Evolutionary conservation across 2,797 vertebrate species (phyloP).

Genomic region (Streptopelia turtur): DNA sequence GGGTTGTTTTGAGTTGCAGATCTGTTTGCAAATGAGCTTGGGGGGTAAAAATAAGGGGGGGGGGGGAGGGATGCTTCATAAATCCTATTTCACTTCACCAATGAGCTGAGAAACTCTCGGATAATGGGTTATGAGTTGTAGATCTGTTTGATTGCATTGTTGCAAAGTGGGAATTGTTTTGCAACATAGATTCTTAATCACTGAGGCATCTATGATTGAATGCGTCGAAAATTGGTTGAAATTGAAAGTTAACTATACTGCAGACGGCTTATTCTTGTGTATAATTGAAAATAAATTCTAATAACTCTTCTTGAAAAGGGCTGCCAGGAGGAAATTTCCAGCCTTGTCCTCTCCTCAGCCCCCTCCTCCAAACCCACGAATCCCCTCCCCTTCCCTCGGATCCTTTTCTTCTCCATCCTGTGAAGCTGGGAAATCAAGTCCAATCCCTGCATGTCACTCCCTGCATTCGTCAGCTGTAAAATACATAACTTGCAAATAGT

Average conservation of each 20-base stretch:
- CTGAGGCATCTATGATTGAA: slow-evolving; percentile 85
- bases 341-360: slow-evolving; percentile 21
- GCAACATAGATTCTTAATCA: slow-evolving; percentile 86
- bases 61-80: slow-evolving; percentile 70
- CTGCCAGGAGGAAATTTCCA: slow-evolving; percentile 77
- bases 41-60: slow-evolving; percentile 35
- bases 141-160: slow-evolving; percentile 86
- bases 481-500: neutral
- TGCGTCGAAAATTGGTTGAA: slow-evolving; percentile 83
- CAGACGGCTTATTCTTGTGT: slow-evolving; percentile 84
- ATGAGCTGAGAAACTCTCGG: slow-evolving; percentile 78
- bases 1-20: slow-evolving; percentile 65
- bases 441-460: neutral
- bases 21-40: slow-evolving; percentile 78
- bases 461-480: neutral
- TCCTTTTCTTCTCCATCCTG: slow-evolving; percentile 18
- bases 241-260: slow-evolving; percentile 85
- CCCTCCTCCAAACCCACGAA: neutral
- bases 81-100: slow-evolving; percentile 80
- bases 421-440: slow-evolving; percentile 38
- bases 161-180: slow-evolving; percentile 86
- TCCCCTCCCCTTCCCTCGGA: neutral
- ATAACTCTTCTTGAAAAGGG: slow-evolving; percentile 80
- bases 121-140: slow-evolving; percentile 83
- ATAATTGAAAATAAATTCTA: slow-evolving; percentile 88